Conservation (phyloP, 2,113 vertebrate species). For the Gorsachius goisagi region DNA sequence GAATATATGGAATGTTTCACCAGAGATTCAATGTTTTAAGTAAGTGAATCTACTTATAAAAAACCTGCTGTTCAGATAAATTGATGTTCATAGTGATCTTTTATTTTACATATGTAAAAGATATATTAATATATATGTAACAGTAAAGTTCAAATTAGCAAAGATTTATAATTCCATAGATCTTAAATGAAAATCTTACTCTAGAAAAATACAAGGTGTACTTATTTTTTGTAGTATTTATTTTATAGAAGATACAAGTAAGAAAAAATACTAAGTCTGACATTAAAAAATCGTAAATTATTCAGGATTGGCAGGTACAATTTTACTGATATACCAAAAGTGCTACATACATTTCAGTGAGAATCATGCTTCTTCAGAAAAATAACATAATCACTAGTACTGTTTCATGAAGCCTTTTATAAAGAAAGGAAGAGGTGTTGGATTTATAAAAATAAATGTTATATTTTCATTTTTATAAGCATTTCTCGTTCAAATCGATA, state of each 20-base stretch:
- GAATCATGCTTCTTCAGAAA: neutral
- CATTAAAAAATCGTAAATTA: neutral
- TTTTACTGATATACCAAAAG: neutral
- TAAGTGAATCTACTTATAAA: neutral
- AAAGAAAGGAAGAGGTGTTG: neutral
- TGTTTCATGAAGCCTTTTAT: neutral
- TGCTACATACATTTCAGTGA: neutral
- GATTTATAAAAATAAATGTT: neutral
- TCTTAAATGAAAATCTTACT: neutral
- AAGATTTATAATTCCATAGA: neutral
- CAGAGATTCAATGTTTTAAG: neutral
- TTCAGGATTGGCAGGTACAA: neutral
- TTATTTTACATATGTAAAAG: neutral
- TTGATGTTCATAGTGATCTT: neutral
- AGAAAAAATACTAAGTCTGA: neutral
- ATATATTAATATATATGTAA: neutral
- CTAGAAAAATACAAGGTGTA: neutral
- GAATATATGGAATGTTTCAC: neutral
- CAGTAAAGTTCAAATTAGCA: neutral
- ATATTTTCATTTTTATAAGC: neutral
- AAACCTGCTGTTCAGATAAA: neutral
- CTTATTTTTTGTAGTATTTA: neutral
- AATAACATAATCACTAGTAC: neutral
- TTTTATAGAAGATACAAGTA: neutral
- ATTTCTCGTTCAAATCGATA: neutral